Percentiles rank a stretch among this genome's conserved stretches.
Evolutionary conservation across 2,888 invertebrate species (phyloP).

Genomic region (Scaptomyza reducta): DNA sequence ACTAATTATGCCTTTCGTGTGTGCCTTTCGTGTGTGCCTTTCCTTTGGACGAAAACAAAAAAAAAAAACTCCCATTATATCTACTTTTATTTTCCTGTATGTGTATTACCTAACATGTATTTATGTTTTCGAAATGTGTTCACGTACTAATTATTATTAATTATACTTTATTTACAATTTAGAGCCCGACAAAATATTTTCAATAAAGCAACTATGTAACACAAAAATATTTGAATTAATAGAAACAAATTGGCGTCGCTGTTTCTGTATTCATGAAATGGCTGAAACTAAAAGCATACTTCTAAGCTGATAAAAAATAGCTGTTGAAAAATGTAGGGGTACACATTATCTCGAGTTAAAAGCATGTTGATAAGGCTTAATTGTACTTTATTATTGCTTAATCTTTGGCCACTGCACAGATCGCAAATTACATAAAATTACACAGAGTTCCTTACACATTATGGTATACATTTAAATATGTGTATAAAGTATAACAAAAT

Average conservation of each 20-base stretch:
- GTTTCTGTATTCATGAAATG: too few species aligned
- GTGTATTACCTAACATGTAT: conserved; percentile 12
- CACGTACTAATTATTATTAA: conserved; percentile 44
- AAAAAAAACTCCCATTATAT: conserved; percentile 14
- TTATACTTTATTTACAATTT: conserved; percentile 33
- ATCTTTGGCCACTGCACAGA: conserved; percentile 82
- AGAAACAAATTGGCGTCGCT: too few species aligned
- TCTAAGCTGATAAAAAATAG: too few species aligned
- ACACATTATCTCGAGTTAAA: not conserved
- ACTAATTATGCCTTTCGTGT: conserved; percentile 22
- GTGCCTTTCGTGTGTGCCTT: conserved; percentile 27
- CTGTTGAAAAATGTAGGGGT: too few species aligned
- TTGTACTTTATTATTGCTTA: conserved; percentile 72
- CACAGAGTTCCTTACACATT: conserved; percentile 33
- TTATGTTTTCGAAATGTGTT: conserved; percentile 42
- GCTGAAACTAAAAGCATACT: too few species aligned
- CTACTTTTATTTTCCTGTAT: not conserved
- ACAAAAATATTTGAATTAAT: not conserved
- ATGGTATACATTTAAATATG: conserved; percentile 16
- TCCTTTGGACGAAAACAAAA: not conserved
- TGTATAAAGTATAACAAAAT: conserved; percentile 39
- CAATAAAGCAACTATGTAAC: conserved; percentile 42
- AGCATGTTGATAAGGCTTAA: conserved; percentile 38
- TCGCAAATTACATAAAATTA: conserved; percentile 66
- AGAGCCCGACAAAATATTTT: conserved; percentile 46